Conservation (phyloP, 2,797 vertebrate species). For the Eospalax fontanierii region DNA sequence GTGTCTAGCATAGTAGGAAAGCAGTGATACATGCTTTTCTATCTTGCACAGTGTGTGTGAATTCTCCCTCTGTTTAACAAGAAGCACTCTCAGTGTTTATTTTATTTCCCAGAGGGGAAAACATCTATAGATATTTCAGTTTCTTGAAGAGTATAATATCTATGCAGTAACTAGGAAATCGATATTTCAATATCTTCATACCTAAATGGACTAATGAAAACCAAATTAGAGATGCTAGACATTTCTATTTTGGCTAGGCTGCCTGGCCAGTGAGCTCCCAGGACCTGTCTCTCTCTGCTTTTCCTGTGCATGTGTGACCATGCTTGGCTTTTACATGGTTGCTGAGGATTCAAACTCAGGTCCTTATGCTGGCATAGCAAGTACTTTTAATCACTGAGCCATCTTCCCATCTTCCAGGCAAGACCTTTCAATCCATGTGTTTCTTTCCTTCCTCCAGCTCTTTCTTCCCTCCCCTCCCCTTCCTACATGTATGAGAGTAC, state of each 20-base stretch:
- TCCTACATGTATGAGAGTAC: background rate
- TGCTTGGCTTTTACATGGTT: background rate
- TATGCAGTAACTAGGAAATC: slow-evolving; percentile 44
- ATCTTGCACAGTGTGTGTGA: background rate
- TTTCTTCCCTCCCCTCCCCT: background rate
- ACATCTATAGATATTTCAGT: background rate
- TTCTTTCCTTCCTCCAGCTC: background rate
- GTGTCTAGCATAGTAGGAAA: background rate
- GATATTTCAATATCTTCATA: slow-evolving; percentile 55
- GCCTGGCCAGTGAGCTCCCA: background rate
- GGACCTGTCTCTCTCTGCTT: background rate
- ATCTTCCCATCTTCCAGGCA: background rate
- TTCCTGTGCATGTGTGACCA: background rate
- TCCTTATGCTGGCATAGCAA: background rate
- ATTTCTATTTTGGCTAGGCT: background rate
- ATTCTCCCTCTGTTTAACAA: background rate
- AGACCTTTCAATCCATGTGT: background rate
- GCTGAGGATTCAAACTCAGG: background rate
- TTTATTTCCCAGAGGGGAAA: slow-evolving; percentile 40
- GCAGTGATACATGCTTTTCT: background rate
- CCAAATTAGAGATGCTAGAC: slow-evolving; percentile 3
- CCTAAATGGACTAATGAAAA: slow-evolving; percentile 60
- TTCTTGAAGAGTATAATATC: background rate
- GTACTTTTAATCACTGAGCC: background rate
- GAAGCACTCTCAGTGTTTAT: slow-evolving; percentile 38